These are phyloP conservation scores for Sinhomidia bicolor DNA, from an alignment of 2,888 invertebrate species.

Conservation along the genomic window DNA sequence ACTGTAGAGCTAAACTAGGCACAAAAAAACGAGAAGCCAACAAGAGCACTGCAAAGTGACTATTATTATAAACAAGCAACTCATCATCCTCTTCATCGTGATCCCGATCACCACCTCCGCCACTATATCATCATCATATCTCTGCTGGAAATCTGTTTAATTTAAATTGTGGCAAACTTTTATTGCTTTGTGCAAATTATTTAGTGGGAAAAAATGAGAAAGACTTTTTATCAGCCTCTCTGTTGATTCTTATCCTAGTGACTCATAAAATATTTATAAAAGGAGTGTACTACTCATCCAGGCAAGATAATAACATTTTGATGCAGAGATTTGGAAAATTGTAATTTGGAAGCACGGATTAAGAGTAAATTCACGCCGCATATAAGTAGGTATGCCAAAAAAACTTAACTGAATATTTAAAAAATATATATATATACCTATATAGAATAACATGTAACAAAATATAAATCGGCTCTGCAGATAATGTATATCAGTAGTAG, in stretches of 20 bases:
- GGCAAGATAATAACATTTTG: not conserved
- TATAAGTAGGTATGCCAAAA: not conserved
- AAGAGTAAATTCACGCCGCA: not conserved
- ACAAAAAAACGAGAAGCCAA: not conserved
- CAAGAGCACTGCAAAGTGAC: not conserved
- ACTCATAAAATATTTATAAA: slow-evolving; percentile 54
- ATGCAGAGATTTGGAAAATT: slow-evolving; percentile 17
- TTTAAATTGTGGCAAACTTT: slow-evolving; percentile 10
- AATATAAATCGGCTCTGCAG: not conserved
- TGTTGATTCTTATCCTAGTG: slow-evolving; percentile 43
- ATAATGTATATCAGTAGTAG: not conserved
- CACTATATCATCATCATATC: not conserved
- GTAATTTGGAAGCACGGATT: slow-evolving; percentile 10
- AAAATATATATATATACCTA: not conserved
- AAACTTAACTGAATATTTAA: too few relatives aligned
- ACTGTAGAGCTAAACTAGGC: too few relatives aligned
- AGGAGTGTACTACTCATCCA: slow-evolving; percentile 23
- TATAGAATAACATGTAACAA: too few relatives aligned
- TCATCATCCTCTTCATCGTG: slow-evolving; percentile 4
- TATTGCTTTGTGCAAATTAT: slow-evolving; percentile 27
- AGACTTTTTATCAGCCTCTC: slow-evolving; percentile 32
- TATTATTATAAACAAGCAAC: not conserved
- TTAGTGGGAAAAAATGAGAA: not conserved
- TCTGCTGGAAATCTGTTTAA: slow-evolving; percentile 37
- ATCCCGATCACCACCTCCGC: not conserved